These are phyloP conservation scores for Amblyopsis rosae DNA, from an alignment of 2,113 vertebrate species.

Conservation along the genomic window DNA sequence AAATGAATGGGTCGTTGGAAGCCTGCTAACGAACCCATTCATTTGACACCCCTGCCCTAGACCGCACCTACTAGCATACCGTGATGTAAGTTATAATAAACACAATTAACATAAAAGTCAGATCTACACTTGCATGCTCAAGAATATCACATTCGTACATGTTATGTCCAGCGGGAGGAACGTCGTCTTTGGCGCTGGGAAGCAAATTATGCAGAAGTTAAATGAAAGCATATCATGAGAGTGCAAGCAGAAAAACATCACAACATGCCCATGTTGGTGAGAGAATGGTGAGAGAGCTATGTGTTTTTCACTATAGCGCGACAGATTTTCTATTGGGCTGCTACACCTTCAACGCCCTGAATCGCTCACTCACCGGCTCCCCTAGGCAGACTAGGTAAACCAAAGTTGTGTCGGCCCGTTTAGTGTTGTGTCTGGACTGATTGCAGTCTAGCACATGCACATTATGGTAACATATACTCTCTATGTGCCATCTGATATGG, in stretches of 20 bases:
- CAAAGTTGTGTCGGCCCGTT: constrained; percentile 37
- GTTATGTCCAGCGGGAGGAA: constrained; percentile 20
- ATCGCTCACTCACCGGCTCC: constrained; percentile 8
- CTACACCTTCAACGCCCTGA: constrained; percentile 30
- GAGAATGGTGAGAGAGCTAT: constrained; percentile 37
- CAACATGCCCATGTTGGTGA: constrained; percentile 30
- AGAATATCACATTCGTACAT: constrained; percentile 26
- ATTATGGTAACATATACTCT: constrained; percentile 53
- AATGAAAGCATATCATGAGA: constrained; percentile 20
- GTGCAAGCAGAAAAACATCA: constrained; percentile 24
- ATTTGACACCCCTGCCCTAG: no score
- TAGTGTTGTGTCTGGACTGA: constrained; percentile 9
- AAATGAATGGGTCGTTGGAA: no score
- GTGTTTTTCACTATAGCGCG: constrained; percentile 23
- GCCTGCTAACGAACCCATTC: no score
- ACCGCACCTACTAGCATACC: no score
- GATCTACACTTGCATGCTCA: constrained; percentile 1
- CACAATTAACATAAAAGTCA: background rate
- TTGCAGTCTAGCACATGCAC: constrained; percentile 56
- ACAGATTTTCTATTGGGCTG: constrained; percentile 27
- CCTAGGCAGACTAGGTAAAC: constrained; percentile 6
- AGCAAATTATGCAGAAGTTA: constrained; percentile 37
- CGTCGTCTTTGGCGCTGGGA: constrained; percentile 27
- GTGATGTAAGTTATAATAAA: background rate
- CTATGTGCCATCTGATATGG: constrained; percentile 46